These are phyloP conservation scores for Ischnura elegans DNA, from an alignment of 2,888 invertebrate genomes.

Conservation along the genomic window DNA sequence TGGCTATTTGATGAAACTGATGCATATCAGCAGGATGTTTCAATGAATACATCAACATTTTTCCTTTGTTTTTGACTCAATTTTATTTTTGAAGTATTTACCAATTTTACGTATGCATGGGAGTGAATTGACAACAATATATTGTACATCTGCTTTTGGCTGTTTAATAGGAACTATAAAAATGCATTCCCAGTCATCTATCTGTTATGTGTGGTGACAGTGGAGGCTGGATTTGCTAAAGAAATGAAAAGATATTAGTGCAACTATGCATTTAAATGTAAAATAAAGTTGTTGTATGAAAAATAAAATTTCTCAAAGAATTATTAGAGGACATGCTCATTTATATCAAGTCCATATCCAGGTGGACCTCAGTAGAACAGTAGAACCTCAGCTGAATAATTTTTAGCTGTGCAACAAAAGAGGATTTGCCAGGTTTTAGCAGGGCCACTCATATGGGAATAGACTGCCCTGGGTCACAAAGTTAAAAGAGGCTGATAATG, in stretches of 20 bases:
- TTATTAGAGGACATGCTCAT: no score
- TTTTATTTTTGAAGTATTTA: neutral
- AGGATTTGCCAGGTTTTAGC: no score
- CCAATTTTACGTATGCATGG: neutral
- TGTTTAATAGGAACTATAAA: constrained; percentile 47
- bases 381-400: no score
- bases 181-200: constrained; percentile 47
- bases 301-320: constrained; percentile 47
- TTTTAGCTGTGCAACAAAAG: no score
- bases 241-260: constrained; percentile 56
- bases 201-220: constrained; percentile 48
- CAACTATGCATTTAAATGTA: constrained; percentile 55
- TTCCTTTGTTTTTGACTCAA: neutral
- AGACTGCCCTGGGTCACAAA: no score
- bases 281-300: constrained; percentile 59
- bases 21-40: neutral
- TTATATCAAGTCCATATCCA: no score
- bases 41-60: no score
- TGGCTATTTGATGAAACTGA: neutral
- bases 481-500: no score
- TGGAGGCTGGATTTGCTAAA: constrained; percentile 52
- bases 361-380: no score
- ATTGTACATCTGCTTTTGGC: constrained; percentile 56
- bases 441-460: no score
- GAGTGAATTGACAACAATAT: constrained; percentile 62